Percentiles rank a stretch among this genome's conserved stretches.
These are phyloP conservation scores for Pseudorhiza aurosa DNA, from an alignment of 30 jellyfish, hydroid and myxozoan species.

Conservation along the genomic window DNA sequence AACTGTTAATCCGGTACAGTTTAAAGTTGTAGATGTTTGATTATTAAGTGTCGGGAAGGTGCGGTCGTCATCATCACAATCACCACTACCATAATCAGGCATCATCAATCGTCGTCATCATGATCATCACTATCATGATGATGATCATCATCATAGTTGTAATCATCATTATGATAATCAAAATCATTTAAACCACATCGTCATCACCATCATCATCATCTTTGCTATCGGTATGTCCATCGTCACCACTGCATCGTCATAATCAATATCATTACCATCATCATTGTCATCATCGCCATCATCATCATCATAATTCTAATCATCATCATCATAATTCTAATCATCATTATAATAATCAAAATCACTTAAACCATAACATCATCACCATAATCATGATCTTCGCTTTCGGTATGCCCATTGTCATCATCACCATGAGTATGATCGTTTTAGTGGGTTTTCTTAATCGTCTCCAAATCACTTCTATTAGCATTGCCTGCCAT, in stretches of 20 bases:
- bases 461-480: too few species aligned
- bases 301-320: not conserved
- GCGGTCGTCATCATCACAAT: not conserved
- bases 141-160: not conserved
- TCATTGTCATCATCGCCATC: not conserved
- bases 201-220: slow-evolving; percentile 21
- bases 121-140: not conserved
- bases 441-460: not conserved
- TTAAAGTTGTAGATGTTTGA: not conserved
- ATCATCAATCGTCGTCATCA: slow-evolving; percentile 19
- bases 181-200: not conserved
- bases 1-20: not conserved
- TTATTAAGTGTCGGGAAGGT: not conserved
- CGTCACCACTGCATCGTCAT: slow-evolving; percentile 6
- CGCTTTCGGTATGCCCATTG: not conserved
- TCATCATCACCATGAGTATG: not conserved
- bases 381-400: not conserved
- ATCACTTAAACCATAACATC: not conserved
- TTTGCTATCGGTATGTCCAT: not conserved
- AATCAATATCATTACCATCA: not conserved
- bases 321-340: not conserved
- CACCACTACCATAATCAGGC: not conserved
- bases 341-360: not conserved
- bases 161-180: not conserved
- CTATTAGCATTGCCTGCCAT: too few species aligned